Conservation (phyloP, 2,797 vertebrate genomes). For the Gallinago nigripennis region DNA sequence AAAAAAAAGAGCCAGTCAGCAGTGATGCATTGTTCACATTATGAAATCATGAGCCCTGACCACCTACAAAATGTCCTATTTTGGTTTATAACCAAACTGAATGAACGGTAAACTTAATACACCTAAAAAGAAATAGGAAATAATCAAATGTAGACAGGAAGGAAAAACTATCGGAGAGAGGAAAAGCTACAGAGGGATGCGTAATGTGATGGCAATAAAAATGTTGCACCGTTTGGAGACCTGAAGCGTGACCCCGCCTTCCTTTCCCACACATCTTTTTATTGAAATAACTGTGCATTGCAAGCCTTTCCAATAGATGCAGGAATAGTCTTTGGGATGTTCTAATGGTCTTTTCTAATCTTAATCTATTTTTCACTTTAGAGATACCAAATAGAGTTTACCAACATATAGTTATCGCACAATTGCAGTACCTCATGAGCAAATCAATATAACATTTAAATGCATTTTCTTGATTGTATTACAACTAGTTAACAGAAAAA, state of each 20-base stretch:
- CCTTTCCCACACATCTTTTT: not conserved
- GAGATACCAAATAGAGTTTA: not conserved
- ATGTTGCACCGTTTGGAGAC: not conserved
- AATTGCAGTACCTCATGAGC: not conserved
- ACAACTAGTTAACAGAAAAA: not conserved
- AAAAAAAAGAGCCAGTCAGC: not conserved
- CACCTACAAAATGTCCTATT: not conserved
- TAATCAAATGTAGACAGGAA: not conserved
- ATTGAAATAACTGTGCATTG: not conserved
- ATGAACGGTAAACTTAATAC: not conserved
- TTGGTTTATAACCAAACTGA: not conserved
- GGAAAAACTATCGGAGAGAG: not conserved
- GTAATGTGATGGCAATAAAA: not conserved
- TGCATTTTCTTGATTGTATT: conserved; percentile 2
- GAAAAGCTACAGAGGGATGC: not conserved
- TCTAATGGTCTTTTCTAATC: not conserved
- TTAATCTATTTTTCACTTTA: not conserved
- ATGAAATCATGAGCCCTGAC: not conserved
- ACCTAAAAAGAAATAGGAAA: not conserved
- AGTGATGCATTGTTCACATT: not conserved
- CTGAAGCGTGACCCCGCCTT: not conserved
- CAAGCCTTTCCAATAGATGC: not conserved
- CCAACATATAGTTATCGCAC: not conserved
- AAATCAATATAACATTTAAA: conserved; percentile 43
- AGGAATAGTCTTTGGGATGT: not conserved